phyloP scores from a whole-genome alignment of 2,797 vertebrate species.

The Sebastes minor region DNA sequence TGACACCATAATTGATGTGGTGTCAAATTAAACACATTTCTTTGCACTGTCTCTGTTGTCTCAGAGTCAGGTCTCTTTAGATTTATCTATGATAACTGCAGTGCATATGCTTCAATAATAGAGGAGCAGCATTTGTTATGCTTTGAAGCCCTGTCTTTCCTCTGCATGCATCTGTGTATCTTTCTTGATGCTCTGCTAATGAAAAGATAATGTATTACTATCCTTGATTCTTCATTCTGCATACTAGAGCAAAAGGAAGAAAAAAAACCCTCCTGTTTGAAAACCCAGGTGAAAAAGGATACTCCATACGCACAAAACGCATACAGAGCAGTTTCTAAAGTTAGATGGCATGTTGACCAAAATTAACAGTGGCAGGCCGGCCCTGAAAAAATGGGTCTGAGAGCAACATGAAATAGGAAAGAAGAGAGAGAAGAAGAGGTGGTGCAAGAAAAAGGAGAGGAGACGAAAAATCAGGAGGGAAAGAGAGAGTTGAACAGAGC shows the following conservation, averaged over 20 bases:
- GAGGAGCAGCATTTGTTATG: conserved; percentile 21
- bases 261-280: conserved; percentile 19
- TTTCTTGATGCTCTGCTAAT: conserved; percentile 17
- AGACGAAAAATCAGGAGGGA: neutral
- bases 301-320: conserved; percentile 48
- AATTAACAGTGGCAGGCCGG: conserved; percentile 64
- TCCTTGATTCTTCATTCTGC: conserved; percentile 7
- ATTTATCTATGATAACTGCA: neutral
- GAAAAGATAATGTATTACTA: conserved; percentile 24
- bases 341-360: conserved; percentile 61
- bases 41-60: neutral
- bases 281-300: conserved; percentile 57
- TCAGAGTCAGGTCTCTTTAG: neutral
- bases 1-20: neutral
- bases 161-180: conserved; percentile 17
- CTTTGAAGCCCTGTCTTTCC: conserved; percentile 42
- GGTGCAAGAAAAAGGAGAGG: neutral
- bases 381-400: conserved; percentile 47
- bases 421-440: neutral
- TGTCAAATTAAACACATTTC: conserved; percentile 6
- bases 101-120: conserved; percentile 31
- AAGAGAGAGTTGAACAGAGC: neutral
- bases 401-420: conserved; percentile 58
- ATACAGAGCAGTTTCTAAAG: conserved; percentile 67
- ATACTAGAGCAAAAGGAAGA: conserved; percentile 1